Evolutionary conservation across 2,888 invertebrate species (phyloP), one percentile per base, ranked within the genome.

Genomic region (Limnephilus marmoratus): DNA sequence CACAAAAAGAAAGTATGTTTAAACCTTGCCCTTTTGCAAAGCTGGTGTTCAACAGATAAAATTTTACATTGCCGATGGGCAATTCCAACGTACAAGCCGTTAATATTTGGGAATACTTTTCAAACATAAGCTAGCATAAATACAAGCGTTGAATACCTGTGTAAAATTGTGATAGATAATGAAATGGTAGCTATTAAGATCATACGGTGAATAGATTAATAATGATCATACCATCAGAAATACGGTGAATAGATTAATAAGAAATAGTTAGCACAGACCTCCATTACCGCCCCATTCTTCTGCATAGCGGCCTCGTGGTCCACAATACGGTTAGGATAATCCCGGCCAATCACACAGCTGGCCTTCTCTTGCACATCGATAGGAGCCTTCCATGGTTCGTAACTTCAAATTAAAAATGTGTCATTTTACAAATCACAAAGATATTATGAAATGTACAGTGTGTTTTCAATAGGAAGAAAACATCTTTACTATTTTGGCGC

Each of bases 371-470:
- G 98, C 1, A 97, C 95, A 0, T 96, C 96, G 0, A 96, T 94
- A 0, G 97, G 97, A 90, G 97, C 97, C 90, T 96, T 97, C 98
- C 98, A 98, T 0, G 98, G 98, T 94, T 97, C 97, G 94, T 97
- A 97, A 4, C 97, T 97, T 68, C 68, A n/a, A 53, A 18, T 53
- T 15, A 53, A 53, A 53, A 53, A 18, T 18, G 0, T 18, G 68
- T n/a, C 24, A 68, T 24, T 24, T 68, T 68, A 68, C 24, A 68
- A 68, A 68, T 5, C n/a, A 68, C 5, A 68, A 68, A 68, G 24
- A 68, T 9, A 9, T 68, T 24, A n/a, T 68, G 68, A 53, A 53
- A 18, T 68, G 9, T 68, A 68, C 18, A 68, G 9, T 68, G 9
- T 24, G n/a, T 68, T 68, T 24, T 7, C 24, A 7, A 68, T 7